Percentiles rank a stretch among this genome's conserved stretches.
phyloP scores from a whole-genome alignment of 2,888 invertebrate species.

The Drosophila diplacantha region DNA sequence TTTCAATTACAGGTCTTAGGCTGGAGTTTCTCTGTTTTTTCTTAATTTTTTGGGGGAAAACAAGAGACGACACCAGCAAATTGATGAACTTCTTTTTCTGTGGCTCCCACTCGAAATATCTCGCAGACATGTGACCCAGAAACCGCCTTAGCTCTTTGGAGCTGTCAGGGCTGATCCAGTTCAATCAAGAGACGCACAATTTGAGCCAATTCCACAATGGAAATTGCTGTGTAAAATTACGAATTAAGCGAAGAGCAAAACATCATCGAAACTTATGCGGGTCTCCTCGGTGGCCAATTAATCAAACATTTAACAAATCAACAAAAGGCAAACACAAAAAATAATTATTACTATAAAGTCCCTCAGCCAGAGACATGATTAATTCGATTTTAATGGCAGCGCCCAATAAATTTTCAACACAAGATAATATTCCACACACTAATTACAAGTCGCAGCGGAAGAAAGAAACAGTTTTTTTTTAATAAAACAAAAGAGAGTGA shows the following conservation, averaged over 20 bases:
- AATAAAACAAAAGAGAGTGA: conserved; percentile 14
- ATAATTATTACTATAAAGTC: conserved; percentile 15
- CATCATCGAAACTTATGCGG: conserved; percentile 52
- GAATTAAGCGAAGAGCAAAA: conserved; percentile 55
- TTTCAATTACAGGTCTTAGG: conserved; percentile 64
- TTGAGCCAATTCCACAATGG: conserved; percentile 48
- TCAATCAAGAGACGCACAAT: conserved; percentile 59
- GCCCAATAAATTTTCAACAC: conserved; percentile 46
- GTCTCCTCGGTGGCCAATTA: conserved; percentile 56
- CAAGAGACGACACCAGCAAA: conserved; percentile 35
- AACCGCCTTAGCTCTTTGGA: conserved; percentile 32
- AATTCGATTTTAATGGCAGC: conserved; percentile 63
- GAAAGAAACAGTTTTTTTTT: conserved; percentile 14
- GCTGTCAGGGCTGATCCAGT: conserved; percentile 58
- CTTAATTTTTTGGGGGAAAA: conserved; percentile 34
- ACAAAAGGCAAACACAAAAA: conserved; percentile 40
- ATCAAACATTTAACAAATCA: conserved; percentile 70
- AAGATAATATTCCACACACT: conserved; percentile 24
- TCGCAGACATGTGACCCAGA: conserved; percentile 47
- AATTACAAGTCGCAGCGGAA: conserved; percentile 14
- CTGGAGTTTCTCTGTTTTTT: conserved; percentile 44
- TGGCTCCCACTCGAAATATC: conserved; percentile 22
- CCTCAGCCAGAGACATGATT: conserved; percentile 49
- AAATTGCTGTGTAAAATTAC: conserved; percentile 68
- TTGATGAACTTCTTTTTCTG: conserved; percentile 52